Base-by-base conservation (phyloP, 1,140 invertebrate species). In the Leucophenga varia region DNA sequence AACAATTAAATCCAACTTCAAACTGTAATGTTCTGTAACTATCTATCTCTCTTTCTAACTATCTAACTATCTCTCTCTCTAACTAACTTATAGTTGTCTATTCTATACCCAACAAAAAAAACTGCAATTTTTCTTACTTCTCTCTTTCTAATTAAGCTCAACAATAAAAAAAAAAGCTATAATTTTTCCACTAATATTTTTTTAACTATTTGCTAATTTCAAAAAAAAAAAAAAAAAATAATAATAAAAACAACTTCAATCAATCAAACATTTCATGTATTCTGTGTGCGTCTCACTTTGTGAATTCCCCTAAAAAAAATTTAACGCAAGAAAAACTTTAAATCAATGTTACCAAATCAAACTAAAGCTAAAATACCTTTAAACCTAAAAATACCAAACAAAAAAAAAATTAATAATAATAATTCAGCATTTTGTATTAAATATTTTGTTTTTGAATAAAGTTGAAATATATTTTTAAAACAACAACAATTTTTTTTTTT, bases 371-470 rank as follows among this genome's bases (percentile, higher is more conserved):
- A n/a, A n/a, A n/a, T n/a, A n/a, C n/a, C n/a, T n/a, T n/a, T n/a
- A n/a, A n/a, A n/a, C n/a, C n/a, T 6, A 25, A 25, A 25, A 25
- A 25, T 25, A 25, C 22, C 22, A n/a, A n/a, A n/a, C 22, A 25
- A 25, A 25, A 25, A 25, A 6, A 25, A 25, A 25, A 6, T 25
- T 10, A 25, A 25, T 25, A 25, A 25, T 25, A 10, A 25, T 6
- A 25, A 10, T 10, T 10, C 56, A 60, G 60, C 57, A 59, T 64
- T 64, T 64, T 64, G 54, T 64, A 52, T 19, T 49, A 47, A 41
- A 49, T 52, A 35, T 47, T 55, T 55, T 52, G 34, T 37, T 37
- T 52, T 25, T 32, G 14, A 47, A 42, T 25, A 17, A 14, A 49
- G 22, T 41, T 52, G 36, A 13, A 3, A 13, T 37, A 38, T 19